Evolutionary conservation across 2,888 invertebrate genomes (phyloP).

Genomic region (Candidula unifasciata): DNA sequence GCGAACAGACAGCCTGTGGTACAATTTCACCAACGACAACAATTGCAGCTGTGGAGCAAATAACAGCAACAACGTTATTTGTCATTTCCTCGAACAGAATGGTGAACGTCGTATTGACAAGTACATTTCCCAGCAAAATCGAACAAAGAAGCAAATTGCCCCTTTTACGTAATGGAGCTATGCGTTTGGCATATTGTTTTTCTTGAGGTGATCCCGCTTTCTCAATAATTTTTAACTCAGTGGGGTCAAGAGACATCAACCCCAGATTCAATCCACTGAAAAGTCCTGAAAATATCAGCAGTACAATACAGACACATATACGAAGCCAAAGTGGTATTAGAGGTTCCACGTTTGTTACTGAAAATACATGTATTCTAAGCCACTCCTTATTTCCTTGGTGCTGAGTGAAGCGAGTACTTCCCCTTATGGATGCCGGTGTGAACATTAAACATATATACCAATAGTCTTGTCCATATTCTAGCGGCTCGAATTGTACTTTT

Average conservation of each 20-base stretch:
- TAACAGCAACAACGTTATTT: slow-evolving; percentile 89
- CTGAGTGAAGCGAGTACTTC: slow-evolving; percentile 52
- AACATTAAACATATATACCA: slow-evolving; percentile 12
- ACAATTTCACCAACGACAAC: slow-evolving; percentile 98
- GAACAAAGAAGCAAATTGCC: slow-evolving; percentile 93
- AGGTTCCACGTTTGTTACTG: slow-evolving; percentile 50
- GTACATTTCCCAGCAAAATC: slow-evolving; percentile 87
- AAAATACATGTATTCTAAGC: slow-evolving; percentile 54
- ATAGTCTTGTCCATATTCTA: background rate
- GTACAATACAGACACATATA: slow-evolving; percentile 76
- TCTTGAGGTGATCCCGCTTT: slow-evolving; percentile 89
- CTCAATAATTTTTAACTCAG: slow-evolving; percentile 94
- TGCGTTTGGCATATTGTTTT: slow-evolving; percentile 87
- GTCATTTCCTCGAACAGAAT: slow-evolving; percentile 96
- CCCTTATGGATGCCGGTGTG: background rate
- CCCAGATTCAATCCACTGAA: slow-evolving; percentile 97
- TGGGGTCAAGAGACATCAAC: slow-evolving; percentile 96
- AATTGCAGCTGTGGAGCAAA: slow-evolving; percentile 93
- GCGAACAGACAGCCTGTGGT: slow-evolving; percentile 94
- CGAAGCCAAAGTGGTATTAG: slow-evolving; percentile 75
- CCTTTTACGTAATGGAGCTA: slow-evolving; percentile 93
- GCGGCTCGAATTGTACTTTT: background rate
- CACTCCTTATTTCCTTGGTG: slow-evolving; percentile 65
- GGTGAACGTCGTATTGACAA: slow-evolving; percentile 98
- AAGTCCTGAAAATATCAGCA: slow-evolving; percentile 92